A percentile compares a stretch with the other conserved stretches of the same genome.
These are phyloP conservation scores for Epirrita christyi DNA, from an alignment of 2,888 invertebrate genomes.

Conservation along the genomic window DNA sequence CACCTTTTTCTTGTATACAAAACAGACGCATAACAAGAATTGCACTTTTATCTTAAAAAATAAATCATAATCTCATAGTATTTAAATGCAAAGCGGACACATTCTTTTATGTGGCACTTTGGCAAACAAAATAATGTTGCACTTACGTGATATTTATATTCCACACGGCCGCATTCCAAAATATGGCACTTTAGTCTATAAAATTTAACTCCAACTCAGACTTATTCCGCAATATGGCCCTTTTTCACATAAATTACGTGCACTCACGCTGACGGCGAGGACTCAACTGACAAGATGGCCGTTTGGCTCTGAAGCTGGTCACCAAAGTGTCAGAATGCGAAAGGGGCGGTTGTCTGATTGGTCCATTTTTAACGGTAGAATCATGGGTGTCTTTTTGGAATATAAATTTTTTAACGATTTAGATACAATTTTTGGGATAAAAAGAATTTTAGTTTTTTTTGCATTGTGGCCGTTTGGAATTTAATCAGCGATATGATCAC, in stretches of 20 bases:
- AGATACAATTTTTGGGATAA: conserved; percentile 1
- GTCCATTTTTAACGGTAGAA: conserved; percentile 7
- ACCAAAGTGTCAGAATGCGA: conserved; percentile 5
- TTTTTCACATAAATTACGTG: background rate
- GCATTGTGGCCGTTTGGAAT: background rate
- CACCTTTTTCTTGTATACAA: background rate
- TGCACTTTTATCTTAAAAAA: background rate
- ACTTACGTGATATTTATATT: background rate
- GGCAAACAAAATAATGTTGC: background rate
- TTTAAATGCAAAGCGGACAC: conserved; percentile 2
- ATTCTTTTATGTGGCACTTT: background rate
- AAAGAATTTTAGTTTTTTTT: conserved; percentile 1
- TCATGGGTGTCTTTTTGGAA: conserved; percentile 9
- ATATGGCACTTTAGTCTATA: no score
- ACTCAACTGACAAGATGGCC: conserved; percentile 5
- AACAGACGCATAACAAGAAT: background rate
- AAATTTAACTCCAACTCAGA: background rate
- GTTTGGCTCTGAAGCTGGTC: conserved; percentile 2
- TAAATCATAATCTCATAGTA: background rate
- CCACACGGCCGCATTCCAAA: background rate
- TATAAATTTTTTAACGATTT: background rate
- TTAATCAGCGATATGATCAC: no score
- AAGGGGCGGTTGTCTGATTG: conserved; percentile 7
- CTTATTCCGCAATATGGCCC: background rate
- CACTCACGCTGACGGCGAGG: background rate